Base-by-base conservation (phyloP, 2,113 vertebrate species). In the Syngnathus typhle region DNA sequence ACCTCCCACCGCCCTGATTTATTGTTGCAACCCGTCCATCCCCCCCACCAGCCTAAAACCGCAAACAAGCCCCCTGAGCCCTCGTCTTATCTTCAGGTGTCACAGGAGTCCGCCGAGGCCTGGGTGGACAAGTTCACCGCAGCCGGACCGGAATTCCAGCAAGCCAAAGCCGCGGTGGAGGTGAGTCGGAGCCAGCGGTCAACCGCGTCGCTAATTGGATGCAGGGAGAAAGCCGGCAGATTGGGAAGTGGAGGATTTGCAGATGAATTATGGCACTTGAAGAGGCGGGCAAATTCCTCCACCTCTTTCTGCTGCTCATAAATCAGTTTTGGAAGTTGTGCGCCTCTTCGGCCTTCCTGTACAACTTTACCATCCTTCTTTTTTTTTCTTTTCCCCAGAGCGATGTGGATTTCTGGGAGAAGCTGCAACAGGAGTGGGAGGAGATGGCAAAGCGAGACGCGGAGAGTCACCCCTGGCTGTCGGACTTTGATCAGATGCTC, bases 331-430 rank as follows among this genome's bases (percentile, higher is more conserved):
- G 27, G 27, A 44, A 46, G 41, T 8, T 60, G 59, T 21, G 59
- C 7, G 60, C 16, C 38, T 38, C 9, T 7, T 43, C 60, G 8
- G 60, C 5, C 38, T 43, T 8, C 38, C 38, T 21, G 60, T 43
- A 23, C 13, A 21, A 41, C n/a, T 49, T 6, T 2, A 65, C 23
- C 73, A 68, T 73, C 55, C 37, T 69, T 67, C 62, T 75, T 58
- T 7, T 2, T 16, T 3, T 3, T 7, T 27, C 7, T 12, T 11
- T 11, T 4, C 4, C n/a, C 67, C 88, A 99, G 97, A 97, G 96
- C 72, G 96, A 99, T 89, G 93, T 97, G 41, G 97, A 98, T 89
- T 99, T 99, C 91, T 99, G 97, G 97, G 97, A 99, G 89, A 98
- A 96, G 85, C 92, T 99, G 75, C 97, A 99, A 91, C 93, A 95